phyloP scores from a whole-genome alignment of 1,140 invertebrate genomes.

The Meloidogyne chitwoodi region DNA sequence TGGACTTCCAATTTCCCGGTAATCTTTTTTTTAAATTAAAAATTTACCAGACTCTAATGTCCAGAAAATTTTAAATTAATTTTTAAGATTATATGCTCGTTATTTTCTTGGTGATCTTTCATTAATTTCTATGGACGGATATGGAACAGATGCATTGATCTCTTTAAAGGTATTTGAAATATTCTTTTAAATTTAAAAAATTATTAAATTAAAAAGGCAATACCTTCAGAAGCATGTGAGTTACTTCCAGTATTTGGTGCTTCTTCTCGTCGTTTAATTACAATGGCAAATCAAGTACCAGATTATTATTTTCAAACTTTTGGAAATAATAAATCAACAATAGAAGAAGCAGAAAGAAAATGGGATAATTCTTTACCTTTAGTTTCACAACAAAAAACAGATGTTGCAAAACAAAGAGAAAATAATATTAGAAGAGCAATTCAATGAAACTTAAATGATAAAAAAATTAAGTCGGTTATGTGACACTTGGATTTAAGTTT shows the following conservation, averaged over 20 bases:
- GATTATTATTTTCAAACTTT: constrained; percentile 45
- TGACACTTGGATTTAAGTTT: too few relatives aligned
- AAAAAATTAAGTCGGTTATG: not conserved
- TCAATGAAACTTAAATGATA: not conserved
- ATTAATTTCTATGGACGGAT: constrained; percentile 85
- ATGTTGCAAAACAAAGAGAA: not conserved
- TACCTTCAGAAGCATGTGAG: constrained; percentile 54
- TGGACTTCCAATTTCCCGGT: constrained; percentile 85
- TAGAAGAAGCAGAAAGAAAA: not conserved
- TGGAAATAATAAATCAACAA: not conserved
- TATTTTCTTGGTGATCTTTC: constrained; percentile 95
- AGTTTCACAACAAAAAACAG: not conserved
- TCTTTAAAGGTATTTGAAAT: constrained; percentile 78
- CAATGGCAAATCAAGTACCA: constrained; percentile 47
- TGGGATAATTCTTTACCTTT: not conserved
- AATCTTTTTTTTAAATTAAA: too few relatives aligned
- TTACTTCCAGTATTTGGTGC: constrained; percentile 52
- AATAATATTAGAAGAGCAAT: not conserved
- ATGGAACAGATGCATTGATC: constrained; percentile 90
- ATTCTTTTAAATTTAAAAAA: not conserved
- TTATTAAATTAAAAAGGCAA: constrained; percentile 30
- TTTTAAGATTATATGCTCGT: constrained; percentile 76
- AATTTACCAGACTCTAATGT: too few relatives aligned
- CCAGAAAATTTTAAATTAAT: not conserved
- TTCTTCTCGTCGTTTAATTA: constrained; percentile 51